Evolutionary conservation across 2,888 invertebrate species (phyloP), one percentile per base, ranked within the genome.

Genomic region (Lasioglossum leucozonium): DNA sequence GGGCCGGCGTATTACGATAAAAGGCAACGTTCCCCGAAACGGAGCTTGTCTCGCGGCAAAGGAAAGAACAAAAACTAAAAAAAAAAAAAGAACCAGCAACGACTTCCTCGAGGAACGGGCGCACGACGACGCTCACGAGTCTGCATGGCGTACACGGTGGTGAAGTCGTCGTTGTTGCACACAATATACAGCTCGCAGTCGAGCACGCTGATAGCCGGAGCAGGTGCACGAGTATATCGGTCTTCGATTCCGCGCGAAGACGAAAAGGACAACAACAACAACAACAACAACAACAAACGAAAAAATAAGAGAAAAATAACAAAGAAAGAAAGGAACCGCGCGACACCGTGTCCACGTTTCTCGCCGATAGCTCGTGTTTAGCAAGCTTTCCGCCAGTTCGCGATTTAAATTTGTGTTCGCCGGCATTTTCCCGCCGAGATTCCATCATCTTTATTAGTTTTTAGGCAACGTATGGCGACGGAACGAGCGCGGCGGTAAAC

Each of bases 111-210:
- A 72, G 30, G 42, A 51, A 58, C 10, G n/a, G 6, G 30, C 11
- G 30, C 11, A 26, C 78, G 34, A 34, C n/a, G 87, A 82, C 80
- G 79, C 72, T 79, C 69, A 44, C 87, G 77, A 67, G 83, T 77
- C 51, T 72, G 85, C 81, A 58, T 62, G 78, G 79, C 83, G 65
- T 85, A 82, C 67, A 85, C n/a, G n/a, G n/a, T n/a, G n/a, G 80
- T 79, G 72, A 87, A 84, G 87, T 75, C 81, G 82, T 89, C 75
- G 82, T 86, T 88, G 83, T 81, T 80, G 85, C 85, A 81, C 85
- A 80, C 82, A 77, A 75, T 83, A 78, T 89, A 85, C 77, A 82
- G 85, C 79, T 83, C 74, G 58, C 76, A n/a, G 82, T 77, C 88
- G 83, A 85, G 74, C 79, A 79, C 72, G 78, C 72, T 79, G 79